Percentiles rank a stretch among this genome's conserved stretches.
These are phyloP conservation scores for Cataglyphis altisquamis DNA, from an alignment of 2,888 invertebrate species.

Conservation along the genomic window DNA sequence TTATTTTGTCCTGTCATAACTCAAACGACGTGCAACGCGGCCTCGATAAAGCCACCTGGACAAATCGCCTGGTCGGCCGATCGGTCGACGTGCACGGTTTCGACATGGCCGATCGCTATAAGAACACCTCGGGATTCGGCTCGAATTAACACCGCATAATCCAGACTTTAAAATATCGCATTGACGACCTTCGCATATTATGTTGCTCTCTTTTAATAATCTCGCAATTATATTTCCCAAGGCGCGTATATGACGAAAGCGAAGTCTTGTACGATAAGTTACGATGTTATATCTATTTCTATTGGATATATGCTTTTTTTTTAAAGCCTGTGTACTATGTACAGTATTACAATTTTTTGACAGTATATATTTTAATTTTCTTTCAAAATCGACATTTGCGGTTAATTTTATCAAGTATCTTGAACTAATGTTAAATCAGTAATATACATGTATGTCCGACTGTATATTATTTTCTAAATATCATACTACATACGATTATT, in stretches of 20 bases:
- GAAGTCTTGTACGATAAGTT: not conserved
- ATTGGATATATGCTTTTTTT: not conserved
- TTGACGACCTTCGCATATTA: slow-evolving; percentile 9
- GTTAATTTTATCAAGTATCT: not conserved
- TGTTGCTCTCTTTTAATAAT: slow-evolving; percentile 3
- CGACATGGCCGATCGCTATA: slow-evolving; percentile 19
- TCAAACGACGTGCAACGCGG: slow-evolving; percentile 68
- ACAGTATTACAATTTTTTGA: not conserved
- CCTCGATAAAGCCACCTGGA: slow-evolving; percentile 59
- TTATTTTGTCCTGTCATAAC: slow-evolving; percentile 77
- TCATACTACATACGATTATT: not conserved
- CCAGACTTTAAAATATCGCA: slow-evolving; percentile 42
- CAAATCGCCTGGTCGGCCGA: slow-evolving; percentile 59
- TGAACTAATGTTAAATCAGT: not conserved
- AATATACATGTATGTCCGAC: not conserved
- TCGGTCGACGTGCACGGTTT: slow-evolving; percentile 12
- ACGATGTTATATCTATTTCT: not conserved
- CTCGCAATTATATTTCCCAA: slow-evolving; percentile 30
- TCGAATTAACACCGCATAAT: slow-evolving; percentile 37
- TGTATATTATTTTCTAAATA: not conserved
- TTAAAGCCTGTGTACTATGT: not conserved
- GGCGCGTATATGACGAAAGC: not conserved
- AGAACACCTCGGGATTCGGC: slow-evolving; percentile 36
- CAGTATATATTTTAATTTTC: not conserved
- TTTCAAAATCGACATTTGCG: not conserved